Conservation (phyloP, 2,888 invertebrate species). For the Apeira syringaria region DNA sequence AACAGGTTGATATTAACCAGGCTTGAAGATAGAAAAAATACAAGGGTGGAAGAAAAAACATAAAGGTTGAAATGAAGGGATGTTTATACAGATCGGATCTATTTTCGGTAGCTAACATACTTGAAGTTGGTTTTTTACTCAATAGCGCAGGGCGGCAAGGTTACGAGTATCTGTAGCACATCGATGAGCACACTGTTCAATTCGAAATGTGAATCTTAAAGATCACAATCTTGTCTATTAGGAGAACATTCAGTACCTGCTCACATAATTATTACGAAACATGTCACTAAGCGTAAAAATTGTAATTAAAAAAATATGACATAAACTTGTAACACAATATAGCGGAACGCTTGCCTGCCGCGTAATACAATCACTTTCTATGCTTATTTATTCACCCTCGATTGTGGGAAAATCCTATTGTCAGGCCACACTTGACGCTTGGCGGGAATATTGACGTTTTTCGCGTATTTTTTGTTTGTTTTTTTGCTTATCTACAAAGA, state of each 20-base stretch:
- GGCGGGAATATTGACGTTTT: slow-evolving; percentile 24
- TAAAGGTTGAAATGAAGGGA: neutral
- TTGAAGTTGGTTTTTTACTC: neutral
- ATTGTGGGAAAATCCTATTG: slow-evolving; percentile 46
- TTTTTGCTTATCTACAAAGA: slow-evolving; percentile 14
- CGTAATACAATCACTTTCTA: slow-evolving; percentile 43
- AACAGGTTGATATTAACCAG: slow-evolving; percentile 16
- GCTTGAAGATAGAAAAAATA: slow-evolving; percentile 1
- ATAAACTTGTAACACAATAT: slow-evolving; percentile 27
- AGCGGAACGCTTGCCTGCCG: slow-evolving; percentile 26
- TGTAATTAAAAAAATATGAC: slow-evolving; percentile 32
- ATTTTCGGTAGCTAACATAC: neutral
- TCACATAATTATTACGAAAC: slow-evolving; percentile 15
- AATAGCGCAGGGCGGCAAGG: neutral
- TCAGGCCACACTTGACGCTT: slow-evolving; percentile 34
- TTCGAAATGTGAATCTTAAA: too few relatives aligned
- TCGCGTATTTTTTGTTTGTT: slow-evolving; percentile 24
- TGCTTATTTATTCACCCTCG: slow-evolving; percentile 35
- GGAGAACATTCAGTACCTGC: neutral
- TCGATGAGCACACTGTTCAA: neutral
- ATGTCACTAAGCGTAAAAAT: slow-evolving; percentile 22
- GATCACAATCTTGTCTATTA: too few relatives aligned
- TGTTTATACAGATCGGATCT: slow-evolving; percentile 1
- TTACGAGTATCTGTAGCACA: neutral
- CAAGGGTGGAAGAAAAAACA: slow-evolving; percentile 2